Conservation (phyloP, 2,797 vertebrate species). For the Crenichthys baileyi region DNA sequence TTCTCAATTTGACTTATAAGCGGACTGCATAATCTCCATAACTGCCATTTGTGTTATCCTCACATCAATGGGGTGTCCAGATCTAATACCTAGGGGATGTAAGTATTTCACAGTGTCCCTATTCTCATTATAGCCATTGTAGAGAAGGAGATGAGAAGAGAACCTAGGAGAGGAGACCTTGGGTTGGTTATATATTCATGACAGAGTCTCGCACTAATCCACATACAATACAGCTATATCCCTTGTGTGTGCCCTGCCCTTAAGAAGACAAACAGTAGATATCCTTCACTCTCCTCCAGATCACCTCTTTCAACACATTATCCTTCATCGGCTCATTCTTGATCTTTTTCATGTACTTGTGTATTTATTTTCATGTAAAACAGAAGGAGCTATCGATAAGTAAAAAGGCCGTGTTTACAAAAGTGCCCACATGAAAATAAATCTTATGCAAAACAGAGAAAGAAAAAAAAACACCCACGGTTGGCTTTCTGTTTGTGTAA, state of each 20-base stretch:
- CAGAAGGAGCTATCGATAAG: slow-evolving; percentile 18
- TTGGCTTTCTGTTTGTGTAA: slow-evolving; percentile 74
- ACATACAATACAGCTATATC: slow-evolving; percentile 79
- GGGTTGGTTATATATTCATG: slow-evolving; percentile 78
- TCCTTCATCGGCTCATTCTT: slow-evolving; percentile 67
- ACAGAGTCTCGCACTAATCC: slow-evolving; percentile 78
- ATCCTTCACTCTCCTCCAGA: slow-evolving; percentile 83
- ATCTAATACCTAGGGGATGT: slow-evolving; percentile 41
- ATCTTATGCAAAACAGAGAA: slow-evolving; percentile 40
- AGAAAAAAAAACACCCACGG: slow-evolving; percentile 23
- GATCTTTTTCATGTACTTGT: slow-evolving; percentile 33
- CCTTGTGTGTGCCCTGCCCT: slow-evolving; percentile 82
- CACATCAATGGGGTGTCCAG: slow-evolving; percentile 50
- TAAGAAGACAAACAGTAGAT: slow-evolving; percentile 86
- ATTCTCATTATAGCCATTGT: slow-evolving; percentile 31
- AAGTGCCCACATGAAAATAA: slow-evolving; percentile 26
- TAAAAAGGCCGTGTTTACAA: neutral
- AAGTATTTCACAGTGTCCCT: slow-evolving; percentile 51
- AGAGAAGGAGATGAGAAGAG: slow-evolving; percentile 15
- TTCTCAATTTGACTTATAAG: slow-evolving; percentile 54
- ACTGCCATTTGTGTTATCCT: slow-evolving; percentile 35
- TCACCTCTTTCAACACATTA: slow-evolving; percentile 82
- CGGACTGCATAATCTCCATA: slow-evolving; percentile 8
- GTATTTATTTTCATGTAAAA: slow-evolving; percentile 33
- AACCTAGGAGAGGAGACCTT: slow-evolving; percentile 58